Evolutionary conservation across 92 coral and sea anemone genomes (phyloP).

Genomic region (Porites rus): DNA sequence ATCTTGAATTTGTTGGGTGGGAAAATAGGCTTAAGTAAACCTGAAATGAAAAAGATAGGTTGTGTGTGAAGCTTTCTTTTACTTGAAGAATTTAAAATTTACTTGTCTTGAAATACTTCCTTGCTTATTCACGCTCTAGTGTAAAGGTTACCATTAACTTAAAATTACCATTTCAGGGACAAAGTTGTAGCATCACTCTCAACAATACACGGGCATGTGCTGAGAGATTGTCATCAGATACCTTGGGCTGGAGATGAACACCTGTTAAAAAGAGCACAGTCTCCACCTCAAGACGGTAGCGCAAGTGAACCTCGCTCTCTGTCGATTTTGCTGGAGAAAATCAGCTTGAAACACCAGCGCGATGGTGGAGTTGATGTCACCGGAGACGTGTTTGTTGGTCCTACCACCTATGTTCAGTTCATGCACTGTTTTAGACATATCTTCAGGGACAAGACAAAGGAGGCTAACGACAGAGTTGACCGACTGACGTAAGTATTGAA

Average conservation of each 20-base stretch:
- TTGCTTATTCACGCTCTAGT: too few relatives aligned
- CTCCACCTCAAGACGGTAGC: constrained; percentile 60
- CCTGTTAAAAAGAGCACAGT: constrained; percentile 34
- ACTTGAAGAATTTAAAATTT: too few relatives aligned
- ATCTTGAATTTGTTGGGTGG: too few relatives aligned
- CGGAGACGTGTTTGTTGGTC: constrained; percentile 91
- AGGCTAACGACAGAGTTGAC: constrained; percentile 75
- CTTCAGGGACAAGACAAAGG: constrained; percentile 83
- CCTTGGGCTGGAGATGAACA: constrained; percentile 94
- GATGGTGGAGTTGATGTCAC: constrained; percentile 58
- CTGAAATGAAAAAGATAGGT: too few relatives aligned
- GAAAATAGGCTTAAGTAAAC: too few relatives aligned
- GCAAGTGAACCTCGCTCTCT: constrained; percentile 75
- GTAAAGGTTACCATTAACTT: neutral
- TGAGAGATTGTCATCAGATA: constrained; percentile 94
- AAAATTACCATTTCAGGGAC: constrained; percentile 49
- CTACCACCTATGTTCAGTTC: constrained; percentile 90
- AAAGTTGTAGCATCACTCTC: constrained; percentile 90
- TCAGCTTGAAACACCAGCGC: constrained; percentile 80
- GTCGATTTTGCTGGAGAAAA: constrained; percentile 80
- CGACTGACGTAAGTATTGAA: constrained; percentile 68
- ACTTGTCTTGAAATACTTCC: too few relatives aligned
- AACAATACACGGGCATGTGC: constrained; percentile 92
- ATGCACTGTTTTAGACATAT: constrained; percentile 96
- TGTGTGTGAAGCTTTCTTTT: too few relatives aligned